These are phyloP conservation scores for Hippocampus guttulatus DNA, from an alignment of 2,113 vertebrate species.

Conservation along the genomic window DNA sequence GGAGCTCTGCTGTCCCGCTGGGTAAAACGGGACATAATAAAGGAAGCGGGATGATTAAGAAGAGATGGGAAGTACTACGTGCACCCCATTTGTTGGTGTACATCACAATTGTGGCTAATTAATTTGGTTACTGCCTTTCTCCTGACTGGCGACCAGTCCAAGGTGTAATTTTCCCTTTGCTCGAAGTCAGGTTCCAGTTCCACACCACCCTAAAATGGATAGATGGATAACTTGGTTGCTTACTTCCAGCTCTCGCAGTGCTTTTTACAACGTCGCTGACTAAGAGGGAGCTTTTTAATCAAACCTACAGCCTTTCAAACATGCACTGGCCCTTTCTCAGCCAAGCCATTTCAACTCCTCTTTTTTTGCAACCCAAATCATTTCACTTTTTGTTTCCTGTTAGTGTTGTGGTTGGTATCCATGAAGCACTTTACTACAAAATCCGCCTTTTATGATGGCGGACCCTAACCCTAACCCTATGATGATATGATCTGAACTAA, in stretches of 20 bases:
- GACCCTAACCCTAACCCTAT: too few relatives aligned
- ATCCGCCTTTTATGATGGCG: neutral
- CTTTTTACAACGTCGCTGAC: neutral
- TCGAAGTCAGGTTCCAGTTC: neutral
- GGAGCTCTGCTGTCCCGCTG: constrained; percentile 41
- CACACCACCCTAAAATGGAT: neutral
- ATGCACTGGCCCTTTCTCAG: too few relatives aligned
- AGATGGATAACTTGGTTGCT: neutral
- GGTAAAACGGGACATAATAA: neutral
- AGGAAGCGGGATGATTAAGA: constrained; percentile 15
- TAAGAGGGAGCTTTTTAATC: neutral
- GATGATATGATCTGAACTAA: neutral
- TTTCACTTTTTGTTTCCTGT: neutral
- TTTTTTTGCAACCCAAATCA: neutral
- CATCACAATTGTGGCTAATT: neutral
- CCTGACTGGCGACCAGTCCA: neutral
- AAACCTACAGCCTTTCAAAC: neutral
- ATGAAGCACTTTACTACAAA: neutral
- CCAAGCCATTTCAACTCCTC: neutral
- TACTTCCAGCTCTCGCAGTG: neutral
- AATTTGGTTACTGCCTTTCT: neutral
- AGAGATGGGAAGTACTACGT: neutral
- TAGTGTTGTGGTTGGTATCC: neutral
- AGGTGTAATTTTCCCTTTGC: neutral
- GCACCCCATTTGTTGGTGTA: neutral